Base-by-base conservation (phyloP, 2,113 vertebrate species). In the Mesembrinibis cayennensis region DNA sequence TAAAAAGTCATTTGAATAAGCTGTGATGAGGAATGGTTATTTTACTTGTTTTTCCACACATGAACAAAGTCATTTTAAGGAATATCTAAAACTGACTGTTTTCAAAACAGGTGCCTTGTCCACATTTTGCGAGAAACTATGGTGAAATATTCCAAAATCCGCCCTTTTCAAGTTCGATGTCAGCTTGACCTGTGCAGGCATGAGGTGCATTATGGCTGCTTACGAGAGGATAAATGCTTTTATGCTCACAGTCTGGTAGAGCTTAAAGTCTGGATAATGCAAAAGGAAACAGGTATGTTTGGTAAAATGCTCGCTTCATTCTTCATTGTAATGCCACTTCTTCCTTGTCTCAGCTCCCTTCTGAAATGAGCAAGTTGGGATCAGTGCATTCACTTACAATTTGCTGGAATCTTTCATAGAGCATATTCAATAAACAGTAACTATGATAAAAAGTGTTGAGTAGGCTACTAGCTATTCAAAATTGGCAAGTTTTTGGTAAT, bases 241-340 rank as follows among this genome's bases (percentile, higher is more conserved):
- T 99, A 99, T 76, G 99, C 99, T 27, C 99, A 99, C 96, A 99
- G 99, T 90, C 98, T 99, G 77, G 98, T 99, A 9, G 99, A 99
- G 95, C 97, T 99, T 76, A 99, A 99, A 95, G 99, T 99, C 38
- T 99, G 99, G 99, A 99, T 99, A 98, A 98, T 99, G 98, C 99
- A 99, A 85, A 98, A 96, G 11, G 98, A 99, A 76, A 98, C 98
- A 59, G 98, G 99, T 99, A 61, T 59, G 96, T 32, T 32, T 11
- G 18, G 32, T 53, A 49, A 63, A 79, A 27, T 19, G 20, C 2
- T 70, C 1, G 0, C 34, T 59, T 73, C 21, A 23, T 16, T 56
- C 63, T 63, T 77, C 12, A 2, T 13, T 71, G 11, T 63, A n/a
- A 52, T 78, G 67, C 34, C 9, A 5, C 22, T 56, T 17, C 15